phyloP scores from a whole-genome alignment of 2,888 invertebrate species.

The Lycaena phlaeas region DNA sequence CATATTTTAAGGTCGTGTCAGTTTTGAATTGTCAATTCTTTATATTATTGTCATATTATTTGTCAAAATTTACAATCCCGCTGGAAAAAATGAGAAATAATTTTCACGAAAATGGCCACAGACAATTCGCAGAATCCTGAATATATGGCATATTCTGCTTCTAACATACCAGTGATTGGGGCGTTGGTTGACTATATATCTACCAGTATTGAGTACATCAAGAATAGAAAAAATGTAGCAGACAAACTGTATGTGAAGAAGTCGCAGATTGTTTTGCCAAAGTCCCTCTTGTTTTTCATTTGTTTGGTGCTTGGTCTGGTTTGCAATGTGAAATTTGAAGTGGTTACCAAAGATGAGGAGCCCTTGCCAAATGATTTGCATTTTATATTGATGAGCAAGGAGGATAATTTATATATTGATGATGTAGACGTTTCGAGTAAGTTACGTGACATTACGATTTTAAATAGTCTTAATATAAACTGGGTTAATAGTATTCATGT shows the following conservation, averaged over 20 bases:
- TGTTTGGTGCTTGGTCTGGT: slow-evolving; percentile 44
- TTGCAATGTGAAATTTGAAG: slow-evolving; percentile 55
- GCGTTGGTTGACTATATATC: slow-evolving; percentile 50
- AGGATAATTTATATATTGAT: slow-evolving; percentile 53
- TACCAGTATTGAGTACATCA: slow-evolving; percentile 41
- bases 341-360: slow-evolving; percentile 41
- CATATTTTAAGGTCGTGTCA: no score
- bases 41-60: not conserved
- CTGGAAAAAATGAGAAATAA: not conserved
- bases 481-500: no score
- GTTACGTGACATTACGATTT: no score
- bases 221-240: slow-evolving; percentile 34
- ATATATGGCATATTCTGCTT: slow-evolving; percentile 46
- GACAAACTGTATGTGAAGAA: slow-evolving; percentile 37
- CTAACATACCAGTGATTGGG: slow-evolving; percentile 43
- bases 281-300: slow-evolving; percentile 39
- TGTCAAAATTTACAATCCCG: not conserved
- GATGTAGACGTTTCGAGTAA: slow-evolving; percentile 55
- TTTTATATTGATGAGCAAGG: slow-evolving; percentile 49
- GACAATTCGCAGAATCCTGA: slow-evolving; percentile 30
- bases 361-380: slow-evolving; percentile 50
- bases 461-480: no score
- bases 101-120: slow-evolving; percentile 28
- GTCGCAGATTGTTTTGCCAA: slow-evolving; percentile 34
- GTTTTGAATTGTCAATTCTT: no score